Conservation (phyloP, 1,140 invertebrate genomes). For the Leucophenga varia region DNA sequence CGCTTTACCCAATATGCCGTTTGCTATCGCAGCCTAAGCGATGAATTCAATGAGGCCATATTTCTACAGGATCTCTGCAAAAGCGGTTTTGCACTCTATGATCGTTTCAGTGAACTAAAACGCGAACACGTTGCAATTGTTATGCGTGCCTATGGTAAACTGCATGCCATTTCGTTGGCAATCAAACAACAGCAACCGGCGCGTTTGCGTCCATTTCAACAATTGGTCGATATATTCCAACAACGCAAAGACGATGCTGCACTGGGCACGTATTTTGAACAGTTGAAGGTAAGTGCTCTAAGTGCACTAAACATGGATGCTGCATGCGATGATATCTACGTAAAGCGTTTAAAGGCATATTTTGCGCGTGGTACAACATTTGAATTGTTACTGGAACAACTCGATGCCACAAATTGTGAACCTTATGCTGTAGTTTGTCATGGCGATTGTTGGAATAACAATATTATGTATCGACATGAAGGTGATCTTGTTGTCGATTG, state of each 20-base stretch:
- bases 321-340: slow-evolving; percentile 9
- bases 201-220: slow-evolving; percentile 27
- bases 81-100: slow-evolving; percentile 55
- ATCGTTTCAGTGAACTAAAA: slow-evolving; percentile 56
- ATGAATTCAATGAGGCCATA: slow-evolving; percentile 57
- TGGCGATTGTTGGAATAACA: slow-evolving; percentile 63
- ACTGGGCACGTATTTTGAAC: slow-evolving; percentile 31
- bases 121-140: slow-evolving; percentile 56
- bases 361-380: slow-evolving; percentile 27
- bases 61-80: slow-evolving; percentile 61
- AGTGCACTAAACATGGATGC: slow-evolving; percentile 10
- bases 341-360: slow-evolving; percentile 19
- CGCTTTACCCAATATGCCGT: slow-evolving; percentile 46
- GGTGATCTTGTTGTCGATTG: slow-evolving; percentile 31
- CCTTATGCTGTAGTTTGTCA: slow-evolving; percentile 58
- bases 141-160: slow-evolving; percentile 59
- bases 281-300: slow-evolving; percentile 32
- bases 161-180: slow-evolving; percentile 61
- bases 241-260: slow-evolving; percentile 26
- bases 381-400: slow-evolving; percentile 18
- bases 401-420: slow-evolving; percentile 32
- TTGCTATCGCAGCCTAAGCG: slow-evolving; percentile 47
- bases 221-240: slow-evolving; percentile 44
- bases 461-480: slow-evolving; percentile 59
- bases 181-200: slow-evolving; percentile 49